These are phyloP conservation scores for Thamnophis elegans DNA, from an alignment of 2,797 vertebrate species.

Conservation along the genomic window DNA sequence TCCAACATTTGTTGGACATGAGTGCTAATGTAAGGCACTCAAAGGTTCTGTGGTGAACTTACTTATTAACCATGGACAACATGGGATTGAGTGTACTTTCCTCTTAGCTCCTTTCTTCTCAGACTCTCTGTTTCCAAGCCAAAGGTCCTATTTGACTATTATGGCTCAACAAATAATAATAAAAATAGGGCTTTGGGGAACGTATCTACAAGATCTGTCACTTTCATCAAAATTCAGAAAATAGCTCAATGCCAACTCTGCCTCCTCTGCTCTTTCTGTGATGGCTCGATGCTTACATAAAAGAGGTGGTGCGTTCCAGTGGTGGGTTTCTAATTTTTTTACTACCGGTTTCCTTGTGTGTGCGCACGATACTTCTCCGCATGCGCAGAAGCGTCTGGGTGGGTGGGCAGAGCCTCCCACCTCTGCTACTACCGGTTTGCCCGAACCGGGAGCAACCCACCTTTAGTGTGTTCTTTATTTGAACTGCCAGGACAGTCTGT, in stretches of 20 bases:
- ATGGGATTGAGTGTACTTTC: background rate
- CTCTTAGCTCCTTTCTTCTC: background rate
- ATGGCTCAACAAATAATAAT: background rate
- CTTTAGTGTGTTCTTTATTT: background rate
- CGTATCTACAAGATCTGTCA: background rate
- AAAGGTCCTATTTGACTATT: background rate
- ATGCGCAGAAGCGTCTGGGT: no score
- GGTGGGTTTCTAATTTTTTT: no score
- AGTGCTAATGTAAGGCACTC: background rate
- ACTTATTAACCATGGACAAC: background rate
- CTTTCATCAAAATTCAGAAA: background rate
- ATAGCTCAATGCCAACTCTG: background rate
- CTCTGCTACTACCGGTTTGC: no score
- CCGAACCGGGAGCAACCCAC: no score
- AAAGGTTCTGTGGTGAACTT: background rate
- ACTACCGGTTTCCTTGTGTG: no score
- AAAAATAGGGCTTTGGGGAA: background rate
- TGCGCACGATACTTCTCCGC: no score
- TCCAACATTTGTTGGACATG: background rate
- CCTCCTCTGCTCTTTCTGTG: background rate
- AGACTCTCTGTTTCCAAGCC: background rate
- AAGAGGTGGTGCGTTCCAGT: background rate
- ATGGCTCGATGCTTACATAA: background rate
- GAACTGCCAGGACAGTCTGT: background rate
- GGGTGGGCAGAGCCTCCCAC: no score